A percentile compares a stretch with the other conserved stretches of the same genome.
These are phyloP conservation scores for Epinotia bilunana DNA, from an alignment of 2,888 invertebrate species.

Conservation along the genomic window DNA sequence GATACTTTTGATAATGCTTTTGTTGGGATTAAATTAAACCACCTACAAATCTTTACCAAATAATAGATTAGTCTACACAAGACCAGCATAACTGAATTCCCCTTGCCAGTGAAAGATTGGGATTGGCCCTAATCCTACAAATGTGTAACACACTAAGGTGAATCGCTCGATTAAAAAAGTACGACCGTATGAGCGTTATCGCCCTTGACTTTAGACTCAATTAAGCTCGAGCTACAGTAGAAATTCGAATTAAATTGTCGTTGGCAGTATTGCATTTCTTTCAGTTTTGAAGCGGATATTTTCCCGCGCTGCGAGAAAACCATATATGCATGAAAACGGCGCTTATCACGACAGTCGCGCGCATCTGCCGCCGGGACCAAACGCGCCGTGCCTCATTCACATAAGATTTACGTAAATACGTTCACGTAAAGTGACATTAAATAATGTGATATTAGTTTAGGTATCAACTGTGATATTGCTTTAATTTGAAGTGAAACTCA, in stretches of 20 bases:
- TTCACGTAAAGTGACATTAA: slow-evolving; percentile 46
- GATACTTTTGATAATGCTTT: neutral
- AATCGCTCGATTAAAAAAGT: neutral
- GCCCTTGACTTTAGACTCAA: neutral
- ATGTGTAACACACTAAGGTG: neutral
- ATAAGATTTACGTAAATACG: slow-evolving; percentile 39
- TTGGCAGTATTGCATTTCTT: slow-evolving; percentile 5
- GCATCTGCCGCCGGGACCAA: slow-evolving; percentile 40
- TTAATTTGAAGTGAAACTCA: slow-evolving; percentile 49
- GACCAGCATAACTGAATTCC: neutral
- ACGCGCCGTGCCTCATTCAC: slow-evolving; percentile 46
- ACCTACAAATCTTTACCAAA: neutral
- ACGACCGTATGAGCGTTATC: too few species aligned
- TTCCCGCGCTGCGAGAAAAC: slow-evolving; percentile 30
- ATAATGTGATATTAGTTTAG: slow-evolving; percentile 57
- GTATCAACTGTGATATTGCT: slow-evolving; percentile 67
- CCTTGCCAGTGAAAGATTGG: slow-evolving; percentile 17
- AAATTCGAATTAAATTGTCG: neutral
- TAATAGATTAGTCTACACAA: neutral
- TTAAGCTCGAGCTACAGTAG: neutral
- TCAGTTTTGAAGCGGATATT: neutral
- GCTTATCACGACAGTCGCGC: slow-evolving; percentile 51
- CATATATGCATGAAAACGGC: slow-evolving; percentile 40
- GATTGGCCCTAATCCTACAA: slow-evolving; percentile 10
- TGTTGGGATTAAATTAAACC: neutral